Evolutionary conservation across 2,113 vertebrate genomes (phyloP).

Genomic region (Chitala chitala): DNA sequence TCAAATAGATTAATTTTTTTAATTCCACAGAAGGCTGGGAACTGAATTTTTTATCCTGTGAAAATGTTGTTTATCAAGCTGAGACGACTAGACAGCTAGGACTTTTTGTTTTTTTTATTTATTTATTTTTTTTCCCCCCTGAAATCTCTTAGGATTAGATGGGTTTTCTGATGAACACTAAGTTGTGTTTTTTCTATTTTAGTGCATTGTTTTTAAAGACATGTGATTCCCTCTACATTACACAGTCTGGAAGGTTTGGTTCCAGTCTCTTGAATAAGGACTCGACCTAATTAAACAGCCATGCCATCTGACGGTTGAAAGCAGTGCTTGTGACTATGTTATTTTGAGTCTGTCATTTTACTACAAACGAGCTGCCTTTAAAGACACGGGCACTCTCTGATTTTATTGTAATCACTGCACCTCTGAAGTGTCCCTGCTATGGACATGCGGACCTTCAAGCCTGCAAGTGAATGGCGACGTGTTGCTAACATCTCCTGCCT

Average conservation of each 20-base stretch:
- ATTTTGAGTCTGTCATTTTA: no score
- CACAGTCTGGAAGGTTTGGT: no score
- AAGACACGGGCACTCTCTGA: not conserved
- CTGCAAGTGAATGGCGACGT: not conserved
- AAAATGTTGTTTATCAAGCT: slow-evolving; percentile 5
- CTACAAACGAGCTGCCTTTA: not conserved
- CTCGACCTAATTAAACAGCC: no score
- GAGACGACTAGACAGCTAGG: not conserved
- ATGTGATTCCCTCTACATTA: no score
- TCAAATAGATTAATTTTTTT: slow-evolving; percentile 17
- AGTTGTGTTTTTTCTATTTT: not conserved
- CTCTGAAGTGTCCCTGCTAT: no score
- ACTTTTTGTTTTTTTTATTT: not conserved
- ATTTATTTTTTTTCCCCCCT: not conserved
- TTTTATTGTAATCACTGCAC: not conserved
- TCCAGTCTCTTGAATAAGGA: no score
- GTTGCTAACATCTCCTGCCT: not conserved
- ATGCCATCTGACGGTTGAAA: no score
- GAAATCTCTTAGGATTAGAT: not conserved
- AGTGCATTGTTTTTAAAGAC: not conserved
- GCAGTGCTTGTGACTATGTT: no score
- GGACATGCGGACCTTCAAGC: no score
- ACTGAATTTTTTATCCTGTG: no score
- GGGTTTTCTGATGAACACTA: not conserved
- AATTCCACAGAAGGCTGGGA: slow-evolving; percentile 1